Conservation (phyloP, 2,113 vertebrate genomes). For the Bubo scandiacus region DNA sequence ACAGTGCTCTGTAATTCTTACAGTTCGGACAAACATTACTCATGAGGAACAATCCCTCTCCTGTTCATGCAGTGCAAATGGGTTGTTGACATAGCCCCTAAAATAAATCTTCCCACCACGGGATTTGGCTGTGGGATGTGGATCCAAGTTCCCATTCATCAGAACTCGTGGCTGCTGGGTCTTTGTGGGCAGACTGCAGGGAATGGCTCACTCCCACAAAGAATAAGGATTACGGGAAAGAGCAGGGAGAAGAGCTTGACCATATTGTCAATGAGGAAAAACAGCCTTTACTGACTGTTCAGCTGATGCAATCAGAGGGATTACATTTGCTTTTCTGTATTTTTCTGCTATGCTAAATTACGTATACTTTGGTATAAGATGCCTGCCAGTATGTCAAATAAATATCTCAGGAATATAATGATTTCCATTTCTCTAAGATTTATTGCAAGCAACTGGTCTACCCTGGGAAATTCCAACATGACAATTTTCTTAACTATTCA, state of each 20-base stretch:
- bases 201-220: not conserved
- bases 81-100: not conserved
- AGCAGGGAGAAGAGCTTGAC: not conserved
- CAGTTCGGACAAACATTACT: not conserved
- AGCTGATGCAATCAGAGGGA: not conserved
- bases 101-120: not conserved
- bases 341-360: not conserved
- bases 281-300: not conserved
- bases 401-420: not conserved
- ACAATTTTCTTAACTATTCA: not conserved
- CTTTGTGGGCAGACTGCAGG: not conserved
- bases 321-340: not conserved
- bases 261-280: not conserved
- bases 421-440: not conserved
- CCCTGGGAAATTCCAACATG: not conserved
- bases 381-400: not conserved
- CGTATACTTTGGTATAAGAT: not conserved
- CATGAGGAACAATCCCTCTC: not conserved
- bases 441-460: not conserved
- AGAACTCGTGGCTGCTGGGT: accelerated
- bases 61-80: not conserved
- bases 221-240: not conserved
- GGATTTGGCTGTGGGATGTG: not conserved
- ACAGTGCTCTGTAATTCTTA: not conserved
- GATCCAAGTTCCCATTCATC: not conserved